These are phyloP conservation scores for Drosophila erecta DNA, from an alignment of 1,140 invertebrate genomes.

Conservation along the genomic window DNA sequence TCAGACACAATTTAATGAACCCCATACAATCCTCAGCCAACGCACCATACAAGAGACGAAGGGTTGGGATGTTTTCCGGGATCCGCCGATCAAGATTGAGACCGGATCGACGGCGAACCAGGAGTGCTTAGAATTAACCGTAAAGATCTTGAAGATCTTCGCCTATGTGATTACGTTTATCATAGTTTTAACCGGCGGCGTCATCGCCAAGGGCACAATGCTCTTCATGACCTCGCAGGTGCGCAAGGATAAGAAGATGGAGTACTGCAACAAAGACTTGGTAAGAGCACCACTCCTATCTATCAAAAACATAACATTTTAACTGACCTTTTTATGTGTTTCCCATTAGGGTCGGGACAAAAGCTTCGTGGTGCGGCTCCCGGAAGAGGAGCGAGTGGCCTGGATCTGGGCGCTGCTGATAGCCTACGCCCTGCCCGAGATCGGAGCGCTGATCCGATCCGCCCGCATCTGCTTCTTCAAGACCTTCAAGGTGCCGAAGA, in stretches of 20 bases:
- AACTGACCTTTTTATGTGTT: no score
- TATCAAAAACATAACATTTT: no score
- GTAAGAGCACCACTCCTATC: conserved; percentile 85
- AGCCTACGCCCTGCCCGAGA: conserved; percentile 93
- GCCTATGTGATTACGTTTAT: conserved; percentile 94
- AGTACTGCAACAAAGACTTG: conserved; percentile 93
- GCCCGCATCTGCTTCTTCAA: conserved; percentile 96
- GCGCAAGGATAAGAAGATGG: conserved; percentile 89
- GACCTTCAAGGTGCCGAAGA: conserved; percentile 86
- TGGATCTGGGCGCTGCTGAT: conserved; percentile 98
- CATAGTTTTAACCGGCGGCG: conserved; percentile 92
- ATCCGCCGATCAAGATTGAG: conserved; percentile 94
- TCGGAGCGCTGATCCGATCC: conserved; percentile 93
- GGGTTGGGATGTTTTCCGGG: conserved; percentile 97
- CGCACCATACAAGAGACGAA: conserved; percentile 94
- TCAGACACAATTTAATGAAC: background rate
- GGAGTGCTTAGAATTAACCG: conserved; percentile 93
- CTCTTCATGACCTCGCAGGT: conserved; percentile 97
- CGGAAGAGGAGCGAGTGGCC: conserved; percentile 92
- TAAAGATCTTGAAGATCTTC: conserved; percentile 93
- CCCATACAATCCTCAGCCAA: conserved; percentile 86
- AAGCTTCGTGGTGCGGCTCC: conserved; percentile 91
- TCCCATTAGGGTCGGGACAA: conserved; percentile 90
- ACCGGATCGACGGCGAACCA: conserved; percentile 95
- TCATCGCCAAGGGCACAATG: conserved; percentile 93